These are phyloP conservation scores for Vulpes vulpes DNA, from an alignment of 2,113 vertebrate species.

Conservation along the genomic window DNA sequence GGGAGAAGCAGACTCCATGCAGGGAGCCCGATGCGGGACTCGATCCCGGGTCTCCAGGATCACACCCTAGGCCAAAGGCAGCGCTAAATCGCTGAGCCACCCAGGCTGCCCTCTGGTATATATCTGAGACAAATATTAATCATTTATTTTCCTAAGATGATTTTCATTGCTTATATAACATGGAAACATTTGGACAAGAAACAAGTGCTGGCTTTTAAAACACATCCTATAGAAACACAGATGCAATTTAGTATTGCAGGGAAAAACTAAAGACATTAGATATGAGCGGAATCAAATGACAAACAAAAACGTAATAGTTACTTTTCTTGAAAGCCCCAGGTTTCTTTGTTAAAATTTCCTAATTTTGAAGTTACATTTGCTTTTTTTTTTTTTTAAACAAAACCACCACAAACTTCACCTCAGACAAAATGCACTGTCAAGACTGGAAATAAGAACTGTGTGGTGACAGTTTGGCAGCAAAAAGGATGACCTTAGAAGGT, in stretches of 20 bases:
- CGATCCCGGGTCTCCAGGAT: no score
- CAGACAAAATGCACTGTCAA: slow-evolving; percentile 1
- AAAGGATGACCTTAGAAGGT: slow-evolving; percentile 63
- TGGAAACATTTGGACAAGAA: background rate
- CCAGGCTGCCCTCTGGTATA: background rate
- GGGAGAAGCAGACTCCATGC: no score
- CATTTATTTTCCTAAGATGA: slow-evolving; percentile 28
- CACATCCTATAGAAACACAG: background rate
- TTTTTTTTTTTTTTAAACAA: background rate
- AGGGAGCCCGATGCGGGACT: no score
- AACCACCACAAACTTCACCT: slow-evolving; percentile 44
- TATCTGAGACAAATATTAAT: slow-evolving; percentile 49
- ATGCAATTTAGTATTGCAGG: background rate
- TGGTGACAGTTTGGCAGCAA: slow-evolving; percentile 43
- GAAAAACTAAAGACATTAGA: background rate
- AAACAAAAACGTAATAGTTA: background rate
- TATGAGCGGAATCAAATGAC: slow-evolving; percentile 42
- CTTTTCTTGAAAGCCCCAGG: slow-evolving; percentile 13
- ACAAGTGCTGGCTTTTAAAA: slow-evolving; percentile 6
- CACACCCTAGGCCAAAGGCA: no score
- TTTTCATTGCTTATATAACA: background rate
- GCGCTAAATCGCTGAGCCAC: no score
- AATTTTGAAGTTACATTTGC: slow-evolving; percentile 28
- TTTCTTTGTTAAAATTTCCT: slow-evolving; percentile 8
- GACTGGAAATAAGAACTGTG: slow-evolving; percentile 18